Conservation (phyloP, 23 tunicate species). For the Halocynthia roretzi region DNA sequence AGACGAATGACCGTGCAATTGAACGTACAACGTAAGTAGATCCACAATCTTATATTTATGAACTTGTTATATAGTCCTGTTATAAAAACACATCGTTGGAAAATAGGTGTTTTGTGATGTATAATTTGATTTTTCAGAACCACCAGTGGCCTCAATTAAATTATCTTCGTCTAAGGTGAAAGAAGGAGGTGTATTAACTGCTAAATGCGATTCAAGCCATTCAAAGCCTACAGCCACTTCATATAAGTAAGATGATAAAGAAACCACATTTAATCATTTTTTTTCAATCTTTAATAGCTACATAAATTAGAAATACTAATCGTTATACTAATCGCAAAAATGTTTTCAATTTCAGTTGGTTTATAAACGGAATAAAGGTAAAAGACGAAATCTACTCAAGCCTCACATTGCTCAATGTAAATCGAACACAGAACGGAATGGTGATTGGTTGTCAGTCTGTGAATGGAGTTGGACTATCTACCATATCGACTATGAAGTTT, state of each 20-base stretch:
- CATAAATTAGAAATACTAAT: neutral
- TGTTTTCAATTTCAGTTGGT: constrained; percentile 46
- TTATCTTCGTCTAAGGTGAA: constrained; percentile 15
- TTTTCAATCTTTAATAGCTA: too few relatives aligned
- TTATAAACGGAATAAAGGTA: constrained; percentile 30
- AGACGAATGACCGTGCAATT: constrained; percentile 21
- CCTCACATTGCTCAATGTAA: constrained; percentile 23
- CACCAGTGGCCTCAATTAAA: constrained; percentile 47
- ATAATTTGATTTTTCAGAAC: constrained; percentile 40
- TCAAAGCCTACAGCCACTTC: constrained; percentile 53
- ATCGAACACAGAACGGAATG: constrained; percentile 34
- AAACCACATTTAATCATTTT: neutral
- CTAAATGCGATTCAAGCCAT: constrained; percentile 37
- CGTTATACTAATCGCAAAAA: neutral
- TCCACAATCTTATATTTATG: neutral
- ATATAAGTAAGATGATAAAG: constrained; percentile 40
- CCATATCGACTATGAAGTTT: constrained; percentile 12
- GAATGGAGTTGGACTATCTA: constrained; percentile 66
- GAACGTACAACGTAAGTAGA: constrained; percentile 44
- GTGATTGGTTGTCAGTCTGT: constrained; percentile 54
- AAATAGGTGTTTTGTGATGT: neutral
- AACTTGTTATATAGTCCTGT: neutral
- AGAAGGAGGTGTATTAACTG: constrained; percentile 40
- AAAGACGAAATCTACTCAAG: constrained; percentile 4
- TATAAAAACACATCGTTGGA: neutral